Evolutionary conservation across 2,888 invertebrate species (phyloP).

Genomic region (Polymixis lichenea): DNA sequence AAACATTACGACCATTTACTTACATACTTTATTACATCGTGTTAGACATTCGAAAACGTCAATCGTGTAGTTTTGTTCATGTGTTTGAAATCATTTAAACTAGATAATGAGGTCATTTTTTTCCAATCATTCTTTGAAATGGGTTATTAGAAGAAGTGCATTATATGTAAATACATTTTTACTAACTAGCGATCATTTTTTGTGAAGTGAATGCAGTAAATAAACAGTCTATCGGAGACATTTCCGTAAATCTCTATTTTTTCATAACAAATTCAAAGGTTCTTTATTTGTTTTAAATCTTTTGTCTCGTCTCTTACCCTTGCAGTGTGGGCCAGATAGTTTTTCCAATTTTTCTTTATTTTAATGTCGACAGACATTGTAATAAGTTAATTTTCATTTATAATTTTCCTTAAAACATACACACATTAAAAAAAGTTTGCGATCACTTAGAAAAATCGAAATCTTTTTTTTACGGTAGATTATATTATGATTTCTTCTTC

Average conservation of each 20-base stretch:
- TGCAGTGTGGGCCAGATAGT: not conserved
- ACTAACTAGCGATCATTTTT: conserved; percentile 5
- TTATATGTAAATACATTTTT: conserved; percentile 13
- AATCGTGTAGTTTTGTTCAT: not conserved
- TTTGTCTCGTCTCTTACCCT: not conserved
- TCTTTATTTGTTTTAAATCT: not conserved
- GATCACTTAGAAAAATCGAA: too few species aligned
- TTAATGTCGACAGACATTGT: not conserved
- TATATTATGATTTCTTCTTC: too few species aligned
- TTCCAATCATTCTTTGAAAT: not conserved
- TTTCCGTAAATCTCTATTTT: conserved; percentile 1
- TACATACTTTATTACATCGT: not conserved
- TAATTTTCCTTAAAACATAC: not conserved
- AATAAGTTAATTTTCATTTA: not conserved
- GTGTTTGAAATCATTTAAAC: not conserved
- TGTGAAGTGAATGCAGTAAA: conserved; percentile 16
- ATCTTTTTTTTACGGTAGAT: too few species aligned
- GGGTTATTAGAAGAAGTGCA: not conserved
- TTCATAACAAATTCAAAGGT: not conserved
- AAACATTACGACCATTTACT: not conserved
- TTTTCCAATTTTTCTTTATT: not conserved
- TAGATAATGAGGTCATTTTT: not conserved
- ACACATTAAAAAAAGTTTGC: too few species aligned
- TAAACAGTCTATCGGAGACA: conserved; percentile 15
- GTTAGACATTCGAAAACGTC: not conserved